Conservation (phyloP, 2,888 invertebrate species). For the Pseudolycoriella hygida region DNA sequence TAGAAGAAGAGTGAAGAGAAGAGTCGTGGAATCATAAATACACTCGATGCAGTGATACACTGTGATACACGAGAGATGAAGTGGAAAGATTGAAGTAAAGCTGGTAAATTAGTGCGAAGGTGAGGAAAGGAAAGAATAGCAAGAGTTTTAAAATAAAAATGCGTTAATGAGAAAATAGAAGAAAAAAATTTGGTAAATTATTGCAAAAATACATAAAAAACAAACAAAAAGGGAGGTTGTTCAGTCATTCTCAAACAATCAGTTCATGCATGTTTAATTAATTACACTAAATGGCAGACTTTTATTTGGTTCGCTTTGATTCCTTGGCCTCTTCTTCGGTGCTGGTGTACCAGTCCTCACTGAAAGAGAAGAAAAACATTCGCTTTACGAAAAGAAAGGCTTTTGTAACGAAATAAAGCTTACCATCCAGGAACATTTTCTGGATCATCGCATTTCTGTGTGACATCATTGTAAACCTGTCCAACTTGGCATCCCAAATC, state of each 20-base stretch:
- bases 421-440: slow-evolving; percentile 84
- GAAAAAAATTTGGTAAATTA: no score
- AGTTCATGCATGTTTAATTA: neutral
- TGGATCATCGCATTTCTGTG: slow-evolving; percentile 71
- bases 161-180: no score
- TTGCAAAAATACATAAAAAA: no score
- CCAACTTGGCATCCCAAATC: slow-evolving; percentile 73
- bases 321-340: slow-evolving; percentile 37
- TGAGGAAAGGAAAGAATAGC: no score
- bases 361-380: slow-evolving; percentile 24
- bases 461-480: slow-evolving; percentile 79
- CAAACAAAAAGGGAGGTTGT: neutral
- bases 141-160: no score
- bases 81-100: no score
- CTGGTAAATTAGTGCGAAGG: neutral
- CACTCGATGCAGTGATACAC: no score
- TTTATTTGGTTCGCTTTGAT: slow-evolving; percentile 1
- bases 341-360: slow-evolving; percentile 84
- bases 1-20: no score
- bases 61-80: no score
- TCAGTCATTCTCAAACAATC: neutral
- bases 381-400: neutral
- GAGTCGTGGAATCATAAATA: no score
- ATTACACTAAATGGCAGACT: neutral
- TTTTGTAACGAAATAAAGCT: slow-evolving; percentile 19